Base-by-base conservation (phyloP, 1,140 invertebrate species). In the Drosophila mojavensis region DNA sequence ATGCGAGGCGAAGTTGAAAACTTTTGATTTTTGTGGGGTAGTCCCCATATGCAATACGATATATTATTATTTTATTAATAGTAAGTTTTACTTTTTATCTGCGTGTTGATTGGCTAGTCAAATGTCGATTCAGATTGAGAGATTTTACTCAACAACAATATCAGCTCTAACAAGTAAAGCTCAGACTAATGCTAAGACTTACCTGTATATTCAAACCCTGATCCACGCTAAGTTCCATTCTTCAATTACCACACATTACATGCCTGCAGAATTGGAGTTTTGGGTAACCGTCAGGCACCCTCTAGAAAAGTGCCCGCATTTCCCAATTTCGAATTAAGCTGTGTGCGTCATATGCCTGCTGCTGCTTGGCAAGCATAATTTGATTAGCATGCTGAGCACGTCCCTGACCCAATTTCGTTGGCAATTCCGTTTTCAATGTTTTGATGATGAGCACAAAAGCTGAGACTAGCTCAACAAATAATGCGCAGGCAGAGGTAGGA, bases 371-470 rank as follows among this genome's bases (percentile, higher is more conserved):
- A 24, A 75, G 50, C 61, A 70, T 67, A 60, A 80, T 66, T 74
- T 65, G 66, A 88, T 88, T 88, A 89, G 81, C 81, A 88, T 84
- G 80, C 84, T 78, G 60, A 77, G 78, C 84, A 89, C 84, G 84
- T 89, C 85, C 84, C 84, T 89, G 84, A 89, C 84, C 84, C 85
- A 89, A 89, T 89, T 89, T 28, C 26, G 41, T 51, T 13, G 15
- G n/a, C 51, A 61, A 63, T 45, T 55, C 63, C 59, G 56, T 63
- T 69, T 79, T 48, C 48, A 55, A 33, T 17, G 43, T 39, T 66
- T 45, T 68, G 65, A 68, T 45, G 65, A 51, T 39, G 26, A 53
- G 28, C 24, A 13, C 24, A 9, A 51, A 69, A 56, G 36, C 54
- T 64, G 62, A 76, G 81, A 73, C 73, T 67, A 66, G 63, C 62